Conservation (phyloP, 2,888 invertebrate species). For the Hermaeophaga mercurialis region DNA sequence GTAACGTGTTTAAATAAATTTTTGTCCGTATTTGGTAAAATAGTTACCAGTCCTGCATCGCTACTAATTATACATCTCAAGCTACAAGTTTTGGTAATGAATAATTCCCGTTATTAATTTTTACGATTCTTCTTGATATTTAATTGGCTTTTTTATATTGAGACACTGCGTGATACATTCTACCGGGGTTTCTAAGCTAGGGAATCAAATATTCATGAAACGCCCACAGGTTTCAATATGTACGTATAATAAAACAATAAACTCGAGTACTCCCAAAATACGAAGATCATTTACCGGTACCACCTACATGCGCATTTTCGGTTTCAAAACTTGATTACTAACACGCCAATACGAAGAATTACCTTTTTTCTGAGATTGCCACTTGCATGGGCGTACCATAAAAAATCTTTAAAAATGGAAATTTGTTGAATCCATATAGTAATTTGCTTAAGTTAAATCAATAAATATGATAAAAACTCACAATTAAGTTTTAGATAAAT, state of each 20-base stretch:
- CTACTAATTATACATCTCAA: too few species aligned
- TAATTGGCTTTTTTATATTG: slow-evolving; percentile 5
- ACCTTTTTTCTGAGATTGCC: slow-evolving; percentile 6
- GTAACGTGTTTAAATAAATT: too few species aligned
- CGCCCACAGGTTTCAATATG: slow-evolving; percentile 23
- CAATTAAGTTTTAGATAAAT: too few species aligned
- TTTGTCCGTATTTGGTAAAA: too few species aligned
- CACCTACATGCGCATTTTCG: slow-evolving; percentile 29
- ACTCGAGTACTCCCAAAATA: slow-evolving; percentile 26
- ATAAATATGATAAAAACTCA: too few species aligned
- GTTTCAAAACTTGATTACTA: slow-evolving; percentile 24
- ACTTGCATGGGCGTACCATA: slow-evolving; percentile 3
- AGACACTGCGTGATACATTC: slow-evolving; percentile 4
- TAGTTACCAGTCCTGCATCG: too few species aligned
- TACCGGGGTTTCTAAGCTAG: slow-evolving; percentile 16
- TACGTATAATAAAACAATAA: slow-evolving; percentile 34
- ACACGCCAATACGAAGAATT: slow-evolving; percentile 15
- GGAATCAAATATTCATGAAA: slow-evolving; percentile 27
- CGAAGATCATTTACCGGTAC: slow-evolving; percentile 32
- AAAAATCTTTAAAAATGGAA: too few species aligned
- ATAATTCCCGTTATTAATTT: too few species aligned
- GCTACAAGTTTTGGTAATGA: too few species aligned
- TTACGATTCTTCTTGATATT: slow-evolving; percentile 9
- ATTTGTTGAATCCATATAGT: too few species aligned
- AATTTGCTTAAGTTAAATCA: too few species aligned